Base-by-base conservation (phyloP, 2,113 vertebrate species). In the Halcyon senegalensis region DNA sequence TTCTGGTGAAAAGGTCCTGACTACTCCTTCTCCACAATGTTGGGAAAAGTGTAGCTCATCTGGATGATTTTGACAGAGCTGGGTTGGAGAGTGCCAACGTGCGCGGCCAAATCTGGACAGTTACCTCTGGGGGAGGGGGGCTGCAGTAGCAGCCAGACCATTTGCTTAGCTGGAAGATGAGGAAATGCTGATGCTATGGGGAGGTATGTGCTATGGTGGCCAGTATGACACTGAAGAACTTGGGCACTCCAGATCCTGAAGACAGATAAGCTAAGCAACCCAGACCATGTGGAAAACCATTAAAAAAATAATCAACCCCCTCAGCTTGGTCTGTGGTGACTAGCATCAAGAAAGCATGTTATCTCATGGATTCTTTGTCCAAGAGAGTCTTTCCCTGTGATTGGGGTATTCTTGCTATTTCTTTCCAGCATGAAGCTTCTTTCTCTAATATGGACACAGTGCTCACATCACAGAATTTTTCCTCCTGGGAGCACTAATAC, bases 191-290 rank as follows among this genome's bases (percentile, higher is more conserved):
- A 10, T 25, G 30, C 37, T 75, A 25, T 1, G 1, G 30, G 53
- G 30, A 62, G 44, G 18, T 41, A 37, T 13, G 21, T 84, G 31
- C 60, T 63, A 10, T 0, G 0, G 16, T 53, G 46, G 35, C 46
- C 43, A 56, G 51, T 9, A 43, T 6, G 31, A 27, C 37, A 39
- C 68, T 73, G 91, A 88, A 81, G 43, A 76, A 44, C 13, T 62
- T 31, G 15, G n/a, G 48, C 35, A 59, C 44, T 84, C 55, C 53
- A 55, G 51, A 55, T 62, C 41, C 62, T 58, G 46, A 73, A 84
- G 76, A n/a, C 10, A 30, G n/a, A 2, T 2, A 62, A 78, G 28
- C 66, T 23, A 43, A 89, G 24, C 30, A 87, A 74, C 14, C 7
- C 28, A 46, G 28, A 24, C 30, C 20, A 58, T 0, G 7, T 48